A percentile compares a stretch with the other conserved stretches of the same genome.
phyloP scores from a whole-genome alignment of 2,797 vertebrate species.

The Sebastes oblongus region DNA sequence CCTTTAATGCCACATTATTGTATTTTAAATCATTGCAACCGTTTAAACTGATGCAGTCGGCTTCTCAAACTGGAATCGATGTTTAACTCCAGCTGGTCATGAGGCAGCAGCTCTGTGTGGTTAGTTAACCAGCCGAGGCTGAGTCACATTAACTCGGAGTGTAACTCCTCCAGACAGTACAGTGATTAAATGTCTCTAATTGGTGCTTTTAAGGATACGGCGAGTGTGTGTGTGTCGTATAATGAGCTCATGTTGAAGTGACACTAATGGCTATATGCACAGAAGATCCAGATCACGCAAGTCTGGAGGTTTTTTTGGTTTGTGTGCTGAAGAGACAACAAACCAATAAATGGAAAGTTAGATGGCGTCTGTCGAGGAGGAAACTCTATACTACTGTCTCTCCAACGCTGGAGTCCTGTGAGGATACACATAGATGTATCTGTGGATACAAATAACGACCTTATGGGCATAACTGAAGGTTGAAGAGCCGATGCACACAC shows the following conservation, averaged over 20 bases:
- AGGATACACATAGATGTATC: background rate
- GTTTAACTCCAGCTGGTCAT: background rate
- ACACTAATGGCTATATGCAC: background rate
- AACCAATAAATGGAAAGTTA: background rate
- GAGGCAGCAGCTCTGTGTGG: constrained; percentile 3
- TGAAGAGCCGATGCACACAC: accelerated
- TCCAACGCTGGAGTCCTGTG: background rate
- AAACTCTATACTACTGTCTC: too few species aligned
- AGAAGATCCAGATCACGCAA: background rate
- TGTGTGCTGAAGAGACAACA: background rate
- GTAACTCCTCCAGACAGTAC: constrained; percentile 1
- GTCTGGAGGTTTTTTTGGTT: background rate
- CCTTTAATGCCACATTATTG: background rate
- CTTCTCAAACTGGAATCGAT: background rate
- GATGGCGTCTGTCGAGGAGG: too few species aligned
- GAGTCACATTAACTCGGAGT: background rate
- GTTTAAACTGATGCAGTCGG: background rate
- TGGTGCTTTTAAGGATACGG: constrained; percentile 29
- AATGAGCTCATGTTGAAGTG: constrained; percentile 6
- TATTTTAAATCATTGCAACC: background rate
- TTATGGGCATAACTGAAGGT: background rate
- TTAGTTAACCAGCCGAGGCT: background rate
- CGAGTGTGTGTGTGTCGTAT: background rate
- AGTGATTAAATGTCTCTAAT: constrained; percentile 47
- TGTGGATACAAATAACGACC: background rate